These are phyloP conservation scores for Mormyrus iriodes DNA, from an alignment of 2,113 vertebrate genomes.

Conservation along the genomic window DNA sequence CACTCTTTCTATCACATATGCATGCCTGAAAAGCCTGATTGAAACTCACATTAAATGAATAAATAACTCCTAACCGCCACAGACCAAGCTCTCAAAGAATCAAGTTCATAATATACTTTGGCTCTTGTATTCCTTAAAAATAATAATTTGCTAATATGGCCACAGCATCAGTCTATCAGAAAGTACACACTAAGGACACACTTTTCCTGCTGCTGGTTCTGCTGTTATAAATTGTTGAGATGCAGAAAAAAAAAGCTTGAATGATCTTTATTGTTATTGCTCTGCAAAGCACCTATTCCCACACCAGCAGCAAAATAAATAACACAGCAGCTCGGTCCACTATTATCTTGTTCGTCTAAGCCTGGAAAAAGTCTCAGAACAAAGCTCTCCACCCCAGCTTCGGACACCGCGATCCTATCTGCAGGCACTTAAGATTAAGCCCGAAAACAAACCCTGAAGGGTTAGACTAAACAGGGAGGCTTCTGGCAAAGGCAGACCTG, in stretches of 20 bases:
- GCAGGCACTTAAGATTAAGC: neutral
- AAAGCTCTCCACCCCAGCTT: neutral
- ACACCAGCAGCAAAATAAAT: neutral
- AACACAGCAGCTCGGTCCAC: neutral
- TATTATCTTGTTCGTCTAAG: neutral
- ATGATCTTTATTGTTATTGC: neutral
- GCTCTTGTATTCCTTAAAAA: neutral
- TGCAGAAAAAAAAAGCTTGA: neutral
- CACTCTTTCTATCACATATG: neutral
- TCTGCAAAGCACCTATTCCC: neutral
- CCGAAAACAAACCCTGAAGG: neutral
- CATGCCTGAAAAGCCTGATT: neutral
- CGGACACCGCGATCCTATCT: neutral
- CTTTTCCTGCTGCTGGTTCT: neutral
- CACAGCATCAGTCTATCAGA: neutral
- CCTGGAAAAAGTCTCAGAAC: neutral
- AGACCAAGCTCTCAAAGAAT: neutral
- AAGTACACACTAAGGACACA: neutral
- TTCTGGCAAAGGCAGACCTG: neutral
- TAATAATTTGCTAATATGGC: neutral
- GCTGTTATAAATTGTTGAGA: neutral
- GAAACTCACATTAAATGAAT: neutral
- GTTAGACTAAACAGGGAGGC: neutral
- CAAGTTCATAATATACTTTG: neutral
- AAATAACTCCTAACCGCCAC: neutral